These are phyloP conservation scores for Drosophila prostipennis DNA, from an alignment of 2,888 invertebrate genomes.

Conservation along the genomic window DNA sequence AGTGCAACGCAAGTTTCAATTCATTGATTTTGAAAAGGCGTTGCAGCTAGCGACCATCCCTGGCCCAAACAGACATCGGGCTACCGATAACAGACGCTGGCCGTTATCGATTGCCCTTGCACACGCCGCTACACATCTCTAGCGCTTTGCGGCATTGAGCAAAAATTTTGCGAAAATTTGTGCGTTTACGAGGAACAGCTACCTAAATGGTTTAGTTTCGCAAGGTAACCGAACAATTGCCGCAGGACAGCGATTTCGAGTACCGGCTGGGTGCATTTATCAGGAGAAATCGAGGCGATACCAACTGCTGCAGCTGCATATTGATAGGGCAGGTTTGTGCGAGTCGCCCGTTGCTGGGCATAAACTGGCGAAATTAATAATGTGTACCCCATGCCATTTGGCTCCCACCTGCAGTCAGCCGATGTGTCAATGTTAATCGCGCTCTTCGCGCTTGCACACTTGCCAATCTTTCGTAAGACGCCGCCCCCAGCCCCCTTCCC, in stretches of 20 bases:
- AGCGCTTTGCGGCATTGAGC: slow-evolving; percentile 44
- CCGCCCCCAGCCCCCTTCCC: slow-evolving; percentile 29
- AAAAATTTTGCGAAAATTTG: slow-evolving; percentile 37
- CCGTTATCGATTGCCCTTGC: slow-evolving; percentile 57
- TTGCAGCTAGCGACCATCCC: neutral
- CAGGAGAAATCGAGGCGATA: slow-evolving; percentile 1
- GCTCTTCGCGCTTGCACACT: slow-evolving; percentile 74
- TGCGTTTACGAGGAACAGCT: slow-evolving; percentile 14
- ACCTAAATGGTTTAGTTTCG: slow-evolving; percentile 17
- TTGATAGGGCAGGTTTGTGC: slow-evolving; percentile 35
- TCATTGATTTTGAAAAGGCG: neutral
- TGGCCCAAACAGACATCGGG: slow-evolving; percentile 1
- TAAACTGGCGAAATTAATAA: slow-evolving; percentile 25
- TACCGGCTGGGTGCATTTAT: slow-evolving; percentile 1
- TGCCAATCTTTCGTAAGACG: slow-evolving; percentile 68
- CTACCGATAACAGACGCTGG: slow-evolving; percentile 51
- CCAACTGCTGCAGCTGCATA: slow-evolving; percentile 61
- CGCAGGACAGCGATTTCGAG: slow-evolving; percentile 2
- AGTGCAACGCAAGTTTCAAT: neutral
- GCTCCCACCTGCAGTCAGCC: slow-evolving; percentile 52
- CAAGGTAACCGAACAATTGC: slow-evolving; percentile 4
- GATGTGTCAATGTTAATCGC: slow-evolving; percentile 81
- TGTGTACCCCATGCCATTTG: slow-evolving; percentile 18
- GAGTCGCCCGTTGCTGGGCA: slow-evolving; percentile 8
- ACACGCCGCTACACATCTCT: slow-evolving; percentile 68